phyloP scores from a whole-genome alignment of 1,140 invertebrate genomes.

The Drosophila equinoxialis region DNA sequence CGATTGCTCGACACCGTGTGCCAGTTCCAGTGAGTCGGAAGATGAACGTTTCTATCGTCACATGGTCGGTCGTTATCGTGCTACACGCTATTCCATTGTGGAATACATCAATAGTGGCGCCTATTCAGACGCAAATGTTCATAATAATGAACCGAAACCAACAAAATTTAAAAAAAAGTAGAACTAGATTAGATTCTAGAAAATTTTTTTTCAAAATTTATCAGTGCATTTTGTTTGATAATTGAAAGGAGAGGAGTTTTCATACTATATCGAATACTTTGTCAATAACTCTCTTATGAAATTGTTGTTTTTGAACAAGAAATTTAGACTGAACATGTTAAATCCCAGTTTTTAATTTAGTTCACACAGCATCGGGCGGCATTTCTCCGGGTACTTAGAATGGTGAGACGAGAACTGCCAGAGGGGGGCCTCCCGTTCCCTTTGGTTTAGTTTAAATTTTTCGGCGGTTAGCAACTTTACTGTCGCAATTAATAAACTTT shows the following conservation, averaged over 20 bases:
- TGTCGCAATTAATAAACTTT: constrained; percentile 79
- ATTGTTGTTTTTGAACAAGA: neutral
- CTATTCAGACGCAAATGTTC: neutral
- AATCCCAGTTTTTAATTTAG: neutral
- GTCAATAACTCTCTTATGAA: no score
- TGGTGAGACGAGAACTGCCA: no score
- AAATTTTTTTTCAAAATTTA: constrained; percentile 4
- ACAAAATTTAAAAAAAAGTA: neutral
- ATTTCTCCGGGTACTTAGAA: neutral
- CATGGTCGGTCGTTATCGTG: neutral
- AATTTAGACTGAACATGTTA: neutral
- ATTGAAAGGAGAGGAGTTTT: neutral
- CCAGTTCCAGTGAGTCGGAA: constrained; percentile 6
- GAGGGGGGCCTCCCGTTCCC: neutral
- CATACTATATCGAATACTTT: neutral
- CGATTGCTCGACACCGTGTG: neutral
- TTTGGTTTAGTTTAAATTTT: neutral
- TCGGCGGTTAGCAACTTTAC: constrained; percentile 49
- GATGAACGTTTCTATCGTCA: constrained; percentile 12
- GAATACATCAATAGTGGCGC: neutral
- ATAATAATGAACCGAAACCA: neutral
- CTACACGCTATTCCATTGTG: neutral
- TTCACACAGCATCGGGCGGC: no score
- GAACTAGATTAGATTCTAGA: neutral
- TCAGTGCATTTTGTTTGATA: neutral